phyloP scores from a whole-genome alignment of 2,797 vertebrate genomes.

The Trichosurus vulpecula region DNA sequence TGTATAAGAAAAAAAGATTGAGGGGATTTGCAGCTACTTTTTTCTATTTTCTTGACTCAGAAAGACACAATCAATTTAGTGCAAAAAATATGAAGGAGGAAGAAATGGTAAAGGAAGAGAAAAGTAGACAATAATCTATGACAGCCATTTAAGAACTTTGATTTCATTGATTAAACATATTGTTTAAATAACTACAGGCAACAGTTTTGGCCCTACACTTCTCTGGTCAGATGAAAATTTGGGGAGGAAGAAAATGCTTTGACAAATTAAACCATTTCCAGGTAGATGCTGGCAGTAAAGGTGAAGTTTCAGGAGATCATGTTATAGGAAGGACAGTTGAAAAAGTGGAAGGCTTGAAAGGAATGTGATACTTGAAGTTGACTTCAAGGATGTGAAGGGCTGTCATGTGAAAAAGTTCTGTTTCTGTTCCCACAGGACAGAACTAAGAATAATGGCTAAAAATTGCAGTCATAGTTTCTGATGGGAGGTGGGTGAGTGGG shows the following conservation, averaged over 20 bases:
- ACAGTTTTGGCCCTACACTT: not conserved
- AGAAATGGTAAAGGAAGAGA: constrained; percentile 9
- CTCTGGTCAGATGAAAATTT: not conserved
- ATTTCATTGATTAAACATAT: not conserved
- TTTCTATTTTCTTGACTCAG: not conserved
- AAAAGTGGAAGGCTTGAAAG: not conserved
- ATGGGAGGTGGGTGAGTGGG: not conserved
- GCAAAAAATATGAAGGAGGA: constrained; percentile 8
- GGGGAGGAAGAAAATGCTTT: not conserved
- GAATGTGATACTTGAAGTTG: not conserved
- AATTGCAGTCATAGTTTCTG: not conserved
- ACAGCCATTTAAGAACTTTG: not conserved
- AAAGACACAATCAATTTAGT: constrained; percentile 37
- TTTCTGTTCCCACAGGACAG: not conserved
- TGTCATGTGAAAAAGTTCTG: not conserved
- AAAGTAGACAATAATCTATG: not conserved
- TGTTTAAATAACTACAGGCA: not conserved
- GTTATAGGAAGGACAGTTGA: not conserved
- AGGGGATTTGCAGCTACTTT: not conserved
- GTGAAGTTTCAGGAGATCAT: not conserved
- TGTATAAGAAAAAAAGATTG: constrained; percentile 9
- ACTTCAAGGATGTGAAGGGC: not conserved
- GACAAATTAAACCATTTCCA: not conserved
- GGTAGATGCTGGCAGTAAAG: not conserved
- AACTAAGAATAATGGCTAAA: not conserved